A percentile compares a stretch with the other conserved stretches of the same genome.
These are phyloP conservation scores for Heterochromis multidens DNA, from an alignment of 2,113 vertebrate species.

Conservation along the genomic window DNA sequence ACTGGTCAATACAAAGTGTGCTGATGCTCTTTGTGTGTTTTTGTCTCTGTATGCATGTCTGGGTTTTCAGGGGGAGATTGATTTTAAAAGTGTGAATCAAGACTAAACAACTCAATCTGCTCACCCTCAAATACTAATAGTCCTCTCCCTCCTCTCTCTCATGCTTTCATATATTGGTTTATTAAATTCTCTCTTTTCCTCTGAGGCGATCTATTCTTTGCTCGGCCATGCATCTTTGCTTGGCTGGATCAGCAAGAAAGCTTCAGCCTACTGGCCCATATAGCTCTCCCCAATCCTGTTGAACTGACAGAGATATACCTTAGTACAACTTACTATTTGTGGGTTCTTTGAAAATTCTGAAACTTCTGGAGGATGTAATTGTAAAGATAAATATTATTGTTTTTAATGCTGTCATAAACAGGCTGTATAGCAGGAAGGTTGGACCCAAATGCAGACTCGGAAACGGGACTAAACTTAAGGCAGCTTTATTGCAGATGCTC, in stretches of 20 bases:
- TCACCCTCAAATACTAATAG: neutral
- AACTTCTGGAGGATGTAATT: neutral
- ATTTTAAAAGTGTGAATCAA: constrained; percentile 7
- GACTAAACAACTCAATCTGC: neutral
- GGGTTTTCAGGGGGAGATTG: neutral
- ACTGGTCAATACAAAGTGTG: neutral
- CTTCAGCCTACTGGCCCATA: neutral
- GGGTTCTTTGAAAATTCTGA: neutral
- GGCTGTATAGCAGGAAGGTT: too few species aligned
- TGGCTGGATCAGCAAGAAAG: constrained; percentile 1
- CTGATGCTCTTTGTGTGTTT: neutral
- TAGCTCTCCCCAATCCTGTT: neutral
- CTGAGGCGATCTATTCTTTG: neutral
- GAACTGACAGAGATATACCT: neutral
- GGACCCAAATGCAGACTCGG: too few species aligned
- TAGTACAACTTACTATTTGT: neutral
- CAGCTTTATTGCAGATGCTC: too few species aligned
- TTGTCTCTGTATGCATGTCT: neutral
- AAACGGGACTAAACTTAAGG: too few species aligned
- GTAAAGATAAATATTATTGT: neutral
- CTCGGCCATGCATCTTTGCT: neutral
- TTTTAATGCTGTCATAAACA: too few species aligned
- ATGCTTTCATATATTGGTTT: neutral
- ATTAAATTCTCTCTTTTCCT: neutral
- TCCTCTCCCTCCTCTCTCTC: neutral